These are phyloP conservation scores for Apoda limacodes DNA, from an alignment of 2,888 invertebrate species.

Conservation along the genomic window DNA sequence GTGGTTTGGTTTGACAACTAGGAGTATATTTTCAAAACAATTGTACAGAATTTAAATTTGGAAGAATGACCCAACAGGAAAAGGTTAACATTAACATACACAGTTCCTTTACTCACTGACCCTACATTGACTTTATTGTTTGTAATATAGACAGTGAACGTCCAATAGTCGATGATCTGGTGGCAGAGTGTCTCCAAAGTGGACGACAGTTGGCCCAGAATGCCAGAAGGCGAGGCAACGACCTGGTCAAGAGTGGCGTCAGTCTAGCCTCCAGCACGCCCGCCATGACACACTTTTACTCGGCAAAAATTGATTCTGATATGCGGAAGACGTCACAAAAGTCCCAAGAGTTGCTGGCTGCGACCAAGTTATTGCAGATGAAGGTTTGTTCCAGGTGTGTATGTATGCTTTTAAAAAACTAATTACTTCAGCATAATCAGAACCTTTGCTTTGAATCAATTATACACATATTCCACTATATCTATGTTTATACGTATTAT, in stretches of 20 bases:
- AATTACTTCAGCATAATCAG: no score
- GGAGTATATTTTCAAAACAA: no score
- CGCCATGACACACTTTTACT: constrained; percentile 50
- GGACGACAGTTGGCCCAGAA: constrained; percentile 46
- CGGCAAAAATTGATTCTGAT: constrained; percentile 35
- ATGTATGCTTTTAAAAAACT: no score
- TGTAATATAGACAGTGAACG: constrained; percentile 63
- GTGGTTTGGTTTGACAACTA: no score
- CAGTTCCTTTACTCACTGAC: neutral
- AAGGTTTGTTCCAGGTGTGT: constrained; percentile 43
- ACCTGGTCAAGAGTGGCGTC: constrained; percentile 43
- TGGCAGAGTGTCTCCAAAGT: constrained; percentile 42
- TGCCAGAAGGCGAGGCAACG: constrained; percentile 37
- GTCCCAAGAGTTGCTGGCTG: constrained; percentile 50
- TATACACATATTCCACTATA: no score
- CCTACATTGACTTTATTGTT: no score
- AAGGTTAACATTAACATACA: no score
- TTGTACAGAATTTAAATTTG: no score
- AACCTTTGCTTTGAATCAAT: no score
- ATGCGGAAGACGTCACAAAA: constrained; percentile 39
- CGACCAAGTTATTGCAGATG: constrained; percentile 54
- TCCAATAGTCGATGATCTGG: constrained; percentile 69
- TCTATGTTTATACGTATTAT: no score
- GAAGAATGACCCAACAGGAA: no score
- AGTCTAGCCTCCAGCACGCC: constrained; percentile 40